A percentile compares a stretch with the other conserved stretches of the same genome.
These are phyloP conservation scores for Gastracanthus pulcherrimus DNA, from an alignment of 2,888 invertebrate species.

Conservation along the genomic window DNA sequence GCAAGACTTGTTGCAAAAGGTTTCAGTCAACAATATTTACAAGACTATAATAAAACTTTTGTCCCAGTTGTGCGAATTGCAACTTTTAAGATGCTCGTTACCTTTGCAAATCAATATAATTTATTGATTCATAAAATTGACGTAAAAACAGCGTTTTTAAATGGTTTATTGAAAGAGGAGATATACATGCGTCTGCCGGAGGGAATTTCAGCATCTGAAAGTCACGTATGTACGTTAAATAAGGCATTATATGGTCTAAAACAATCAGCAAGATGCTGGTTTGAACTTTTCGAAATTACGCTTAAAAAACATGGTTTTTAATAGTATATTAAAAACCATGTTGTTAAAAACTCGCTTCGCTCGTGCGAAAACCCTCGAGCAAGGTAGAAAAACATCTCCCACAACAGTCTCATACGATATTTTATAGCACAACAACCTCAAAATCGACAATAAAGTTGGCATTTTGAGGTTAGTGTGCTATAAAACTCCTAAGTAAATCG, in stretches of 20 bases:
- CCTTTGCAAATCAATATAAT: slow-evolving; percentile 52
- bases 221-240: background rate
- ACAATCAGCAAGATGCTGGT: slow-evolving; percentile 44
- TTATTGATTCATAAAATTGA: slow-evolving; percentile 55
- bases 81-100: slow-evolving; percentile 38
- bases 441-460: no score
- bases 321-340: no score
- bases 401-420: no score
- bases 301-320: slow-evolving; percentile 13
- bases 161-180: background rate
- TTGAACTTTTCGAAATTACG: slow-evolving; percentile 15
- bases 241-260: no score
- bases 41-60: slow-evolving; percentile 55
- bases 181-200: background rate
- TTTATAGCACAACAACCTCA: no score
- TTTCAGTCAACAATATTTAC: slow-evolving; percentile 56
- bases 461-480: no score
- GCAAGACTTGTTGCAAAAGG: slow-evolving; percentile 53
- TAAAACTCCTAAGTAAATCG: no score
- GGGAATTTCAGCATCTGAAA: no score
- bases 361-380: no score
- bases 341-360: no score
- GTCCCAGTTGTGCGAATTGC: slow-evolving; percentile 54
- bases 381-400: no score
- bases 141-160: slow-evolving; percentile 4